A percentile compares a stretch with the other conserved stretches of the same genome.
These are phyloP conservation scores for Bryconaethiops microstoma DNA, from an alignment of 2,797 vertebrate genomes.

Conservation along the genomic window DNA sequence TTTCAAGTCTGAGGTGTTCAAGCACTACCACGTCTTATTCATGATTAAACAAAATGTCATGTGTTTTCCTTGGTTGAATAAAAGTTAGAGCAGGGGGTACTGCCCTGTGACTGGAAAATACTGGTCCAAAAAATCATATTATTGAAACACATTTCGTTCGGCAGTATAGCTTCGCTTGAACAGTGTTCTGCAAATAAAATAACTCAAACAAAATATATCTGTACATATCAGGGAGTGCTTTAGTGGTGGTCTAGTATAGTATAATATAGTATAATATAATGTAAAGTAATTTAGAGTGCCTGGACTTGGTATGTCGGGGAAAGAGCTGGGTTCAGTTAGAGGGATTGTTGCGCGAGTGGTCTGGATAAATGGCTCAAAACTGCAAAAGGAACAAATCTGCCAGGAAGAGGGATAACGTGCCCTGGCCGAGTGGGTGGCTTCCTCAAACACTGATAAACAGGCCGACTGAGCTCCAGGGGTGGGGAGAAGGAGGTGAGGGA, in stretches of 20 bases:
- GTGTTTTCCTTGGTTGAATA: neutral
- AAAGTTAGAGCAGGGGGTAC: neutral
- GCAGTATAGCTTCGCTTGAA: neutral
- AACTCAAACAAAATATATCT: too few species aligned
- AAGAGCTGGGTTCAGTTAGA: conserved; percentile 14
- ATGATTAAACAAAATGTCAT: too few species aligned
- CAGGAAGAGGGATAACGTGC: conserved; percentile 30
- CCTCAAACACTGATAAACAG: conserved; percentile 44
- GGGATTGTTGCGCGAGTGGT: conserved; percentile 27
- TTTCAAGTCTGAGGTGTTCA: too few species aligned
- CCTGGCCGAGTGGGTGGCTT: conserved; percentile 22
- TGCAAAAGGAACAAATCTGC: conserved; percentile 19
- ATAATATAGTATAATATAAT: neutral
- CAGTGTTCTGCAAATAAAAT: too few species aligned
- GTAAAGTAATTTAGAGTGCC: neutral
- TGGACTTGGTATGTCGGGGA: neutral
- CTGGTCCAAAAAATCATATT: neutral
- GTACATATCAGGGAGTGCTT: neutral
- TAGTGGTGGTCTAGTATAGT: neutral
- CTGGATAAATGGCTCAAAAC: conserved; percentile 26
- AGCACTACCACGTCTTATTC: too few species aligned
- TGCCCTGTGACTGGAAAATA: neutral
- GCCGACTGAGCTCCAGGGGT: conserved; percentile 16
- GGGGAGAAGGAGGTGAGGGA: too few species aligned
- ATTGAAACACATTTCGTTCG: neutral